Evolutionary conservation across 2,113 vertebrate species (phyloP).

Genomic region (Perca schrenkii): DNA sequence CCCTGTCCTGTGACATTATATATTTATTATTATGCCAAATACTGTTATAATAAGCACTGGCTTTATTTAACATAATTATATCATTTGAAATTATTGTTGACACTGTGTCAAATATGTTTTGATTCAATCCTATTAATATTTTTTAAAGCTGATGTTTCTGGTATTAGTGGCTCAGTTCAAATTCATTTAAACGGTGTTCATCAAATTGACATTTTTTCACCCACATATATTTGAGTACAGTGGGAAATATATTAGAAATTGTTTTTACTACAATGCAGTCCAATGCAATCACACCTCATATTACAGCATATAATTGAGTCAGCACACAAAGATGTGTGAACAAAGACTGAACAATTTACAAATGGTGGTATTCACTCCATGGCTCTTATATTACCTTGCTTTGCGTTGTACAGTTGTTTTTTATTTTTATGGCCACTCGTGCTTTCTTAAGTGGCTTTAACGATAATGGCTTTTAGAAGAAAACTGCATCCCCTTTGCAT

Average conservation of each 20-base stretch:
- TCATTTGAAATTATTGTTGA: neutral
- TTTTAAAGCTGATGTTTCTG: neutral
- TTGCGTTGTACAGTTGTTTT: neutral
- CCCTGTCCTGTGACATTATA: neutral
- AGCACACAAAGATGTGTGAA: neutral
- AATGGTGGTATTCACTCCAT: neutral
- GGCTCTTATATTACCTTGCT: neutral
- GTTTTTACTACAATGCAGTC: neutral
- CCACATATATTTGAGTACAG: neutral
- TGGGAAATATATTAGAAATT: neutral
- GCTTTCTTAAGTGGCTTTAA: neutral
- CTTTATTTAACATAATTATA: neutral
- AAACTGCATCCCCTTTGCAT: neutral
- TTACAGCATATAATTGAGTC: neutral
- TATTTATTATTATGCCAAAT: neutral
- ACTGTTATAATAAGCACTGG: neutral
- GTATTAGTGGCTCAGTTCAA: neutral
- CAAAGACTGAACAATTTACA: neutral
- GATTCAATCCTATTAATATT: neutral
- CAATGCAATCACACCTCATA: neutral
- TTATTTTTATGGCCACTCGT: neutral
- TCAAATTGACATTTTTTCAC: neutral
- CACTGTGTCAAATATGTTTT: neutral
- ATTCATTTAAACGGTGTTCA: neutral
- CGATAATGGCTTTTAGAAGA: neutral